Evolutionary conservation across 2,113 vertebrate genomes (phyloP).

Genomic region (Falco punctatus): DNA sequence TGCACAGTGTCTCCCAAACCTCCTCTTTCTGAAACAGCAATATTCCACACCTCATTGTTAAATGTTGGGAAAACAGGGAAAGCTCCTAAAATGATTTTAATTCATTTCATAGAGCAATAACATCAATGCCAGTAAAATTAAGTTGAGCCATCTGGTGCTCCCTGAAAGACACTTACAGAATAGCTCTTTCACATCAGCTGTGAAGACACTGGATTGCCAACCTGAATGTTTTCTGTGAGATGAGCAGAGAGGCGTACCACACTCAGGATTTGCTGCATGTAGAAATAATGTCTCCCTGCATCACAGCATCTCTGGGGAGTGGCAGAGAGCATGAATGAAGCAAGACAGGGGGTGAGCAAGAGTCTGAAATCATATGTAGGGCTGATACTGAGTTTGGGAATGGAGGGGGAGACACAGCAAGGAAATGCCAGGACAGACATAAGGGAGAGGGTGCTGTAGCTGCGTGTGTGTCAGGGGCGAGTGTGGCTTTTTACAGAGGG

Average conservation of each 20-base stretch:
- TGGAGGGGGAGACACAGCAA: background rate
- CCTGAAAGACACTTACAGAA: background rate
- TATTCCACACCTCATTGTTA: conserved; percentile 48
- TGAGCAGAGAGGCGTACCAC: accelerated
- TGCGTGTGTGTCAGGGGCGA: background rate
- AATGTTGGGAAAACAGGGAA: conserved; percentile 1
- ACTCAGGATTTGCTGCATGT: background rate
- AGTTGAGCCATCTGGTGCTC: background rate
- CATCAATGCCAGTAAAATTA: background rate
- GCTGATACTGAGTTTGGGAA: background rate
- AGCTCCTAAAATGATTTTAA: conserved; percentile 31
- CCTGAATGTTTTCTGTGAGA: background rate
- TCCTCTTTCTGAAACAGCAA: conserved; percentile 31
- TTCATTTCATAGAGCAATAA: conserved; percentile 30
- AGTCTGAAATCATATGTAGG: background rate
- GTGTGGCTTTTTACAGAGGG: background rate
- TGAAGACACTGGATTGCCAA: background rate
- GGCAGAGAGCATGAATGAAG: background rate
- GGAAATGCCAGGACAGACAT: background rate
- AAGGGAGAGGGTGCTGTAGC: background rate
- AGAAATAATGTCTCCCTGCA: background rate
- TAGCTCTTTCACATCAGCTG: background rate
- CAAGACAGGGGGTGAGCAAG: background rate
- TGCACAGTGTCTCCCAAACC: conserved; percentile 38
- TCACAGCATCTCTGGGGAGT: background rate